phyloP scores from a whole-genome alignment of 2,888 invertebrate genomes.

The Lithophane semibrunnea region DNA sequence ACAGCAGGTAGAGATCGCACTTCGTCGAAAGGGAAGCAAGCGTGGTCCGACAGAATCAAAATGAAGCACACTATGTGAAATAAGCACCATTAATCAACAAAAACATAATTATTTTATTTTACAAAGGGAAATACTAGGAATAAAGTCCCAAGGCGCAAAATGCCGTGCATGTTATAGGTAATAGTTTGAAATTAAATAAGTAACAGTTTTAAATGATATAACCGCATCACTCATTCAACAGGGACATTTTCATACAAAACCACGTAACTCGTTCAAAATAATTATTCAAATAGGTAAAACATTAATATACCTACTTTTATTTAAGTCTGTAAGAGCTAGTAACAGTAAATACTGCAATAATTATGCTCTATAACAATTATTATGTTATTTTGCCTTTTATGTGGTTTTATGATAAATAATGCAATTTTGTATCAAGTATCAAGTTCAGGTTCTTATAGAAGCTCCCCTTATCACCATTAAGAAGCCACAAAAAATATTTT shows the following conservation, averaged over 20 bases:
- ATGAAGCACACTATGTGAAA: background rate
- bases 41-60: conserved; percentile 6
- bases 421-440: background rate
- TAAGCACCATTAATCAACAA: background rate
- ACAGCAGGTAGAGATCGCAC: conserved; percentile 36
- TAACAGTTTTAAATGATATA: background rate
- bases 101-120: background rate
- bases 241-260: background rate
- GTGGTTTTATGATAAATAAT: background rate
- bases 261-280: background rate
- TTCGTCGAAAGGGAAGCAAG: conserved; percentile 27
- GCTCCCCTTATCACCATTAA: conserved; percentile 1
- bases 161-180: background rate
- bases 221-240: background rate
- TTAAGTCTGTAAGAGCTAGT: background rate
- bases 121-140: conserved; percentile 5
- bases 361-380: background rate
- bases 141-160: background rate
- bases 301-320: background rate
- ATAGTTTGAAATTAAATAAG: background rate
- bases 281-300: background rate
- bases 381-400: background rate
- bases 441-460: background rate
- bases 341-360: background rate
- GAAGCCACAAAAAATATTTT: background rate